These are phyloP conservation scores for Pimpla rufipes DNA, from an alignment of 2,888 invertebrate genomes.

Conservation along the genomic window DNA sequence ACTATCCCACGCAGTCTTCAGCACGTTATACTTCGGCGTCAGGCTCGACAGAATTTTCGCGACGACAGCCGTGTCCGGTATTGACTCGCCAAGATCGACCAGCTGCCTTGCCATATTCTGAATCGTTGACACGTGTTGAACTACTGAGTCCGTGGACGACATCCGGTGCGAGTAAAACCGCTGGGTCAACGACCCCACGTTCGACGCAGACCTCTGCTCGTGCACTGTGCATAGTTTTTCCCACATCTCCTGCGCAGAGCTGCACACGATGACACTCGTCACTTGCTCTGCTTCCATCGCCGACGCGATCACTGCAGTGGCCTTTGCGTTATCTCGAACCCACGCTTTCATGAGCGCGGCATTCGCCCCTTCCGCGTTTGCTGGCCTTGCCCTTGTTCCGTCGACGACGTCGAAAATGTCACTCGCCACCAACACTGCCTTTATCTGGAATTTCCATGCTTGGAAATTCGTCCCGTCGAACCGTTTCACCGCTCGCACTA, in stretches of 20 bases:
- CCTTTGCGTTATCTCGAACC: conserved; percentile 62
- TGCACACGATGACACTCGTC: too few relatives aligned
- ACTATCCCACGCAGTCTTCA: too few relatives aligned
- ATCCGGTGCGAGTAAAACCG: too few relatives aligned
- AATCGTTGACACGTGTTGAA: conserved; percentile 75
- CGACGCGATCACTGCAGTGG: conserved; percentile 60
- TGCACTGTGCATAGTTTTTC: conserved; percentile 56
- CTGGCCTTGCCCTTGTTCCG: conserved; percentile 19
- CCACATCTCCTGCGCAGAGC: conserved; percentile 67
- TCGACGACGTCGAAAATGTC: conserved; percentile 20
- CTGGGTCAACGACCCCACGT: too few relatives aligned
- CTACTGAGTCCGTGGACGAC: conserved; percentile 71
- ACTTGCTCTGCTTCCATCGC: conserved; percentile 49
- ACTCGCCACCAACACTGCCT: conserved; percentile 20
- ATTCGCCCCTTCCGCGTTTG: neutral
- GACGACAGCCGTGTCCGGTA: neutral
- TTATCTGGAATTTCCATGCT: conserved; percentile 63
- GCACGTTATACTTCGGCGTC: too few relatives aligned
- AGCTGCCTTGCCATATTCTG: conserved; percentile 73
- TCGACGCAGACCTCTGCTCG: conserved; percentile 68
- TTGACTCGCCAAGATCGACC: neutral
- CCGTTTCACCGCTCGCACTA: conserved; percentile 54
- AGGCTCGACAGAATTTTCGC: too few relatives aligned
- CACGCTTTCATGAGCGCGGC: conserved; percentile 41
- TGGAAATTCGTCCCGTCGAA: conserved; percentile 66